Evolutionary conservation across 1,140 invertebrate genomes (phyloP).

Genomic region (Glomeris maerens): DNA sequence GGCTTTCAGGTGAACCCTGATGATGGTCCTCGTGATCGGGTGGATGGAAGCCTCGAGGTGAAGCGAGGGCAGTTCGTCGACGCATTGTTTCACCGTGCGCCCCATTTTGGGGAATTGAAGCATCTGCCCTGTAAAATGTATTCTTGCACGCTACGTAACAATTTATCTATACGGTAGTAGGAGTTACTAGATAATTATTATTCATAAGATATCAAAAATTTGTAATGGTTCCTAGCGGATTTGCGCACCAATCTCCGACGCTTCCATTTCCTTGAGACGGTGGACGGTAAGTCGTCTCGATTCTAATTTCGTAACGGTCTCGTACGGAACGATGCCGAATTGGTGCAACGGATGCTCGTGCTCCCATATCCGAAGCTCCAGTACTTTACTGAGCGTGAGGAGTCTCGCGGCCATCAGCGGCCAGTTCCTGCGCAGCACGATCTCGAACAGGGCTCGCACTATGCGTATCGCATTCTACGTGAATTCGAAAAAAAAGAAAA

Average conservation of each 20-base stretch:
- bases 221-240: not conserved
- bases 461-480: slow-evolving; percentile 77
- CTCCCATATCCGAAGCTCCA: slow-evolving; percentile 79
- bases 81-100: slow-evolving; percentile 61
- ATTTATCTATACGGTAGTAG: too few relatives aligned
- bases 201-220: not conserved
- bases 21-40: slow-evolving; percentile 85
- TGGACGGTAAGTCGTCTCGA: slow-evolving; percentile 54
- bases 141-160: too few relatives aligned
- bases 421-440: slow-evolving; percentile 76
- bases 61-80: slow-evolving; percentile 67
- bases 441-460: slow-evolving; percentile 82
- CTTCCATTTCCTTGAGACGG: slow-evolving; percentile 66
- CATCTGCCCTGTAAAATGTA: slow-evolving; percentile 42
- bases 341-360: slow-evolving; percentile 73
- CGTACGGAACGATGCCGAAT: slow-evolving; percentile 59
- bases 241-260: slow-evolving; percentile 59
- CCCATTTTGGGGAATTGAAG: slow-evolving; percentile 64
- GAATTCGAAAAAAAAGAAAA: too few relatives aligned
- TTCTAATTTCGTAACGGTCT: slow-evolving; percentile 72
- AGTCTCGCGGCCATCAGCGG: slow-evolving; percentile 70
- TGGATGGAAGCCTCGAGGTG: slow-evolving; percentile 71
- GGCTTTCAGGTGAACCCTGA: slow-evolving; percentile 71
- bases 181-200: too few relatives aligned
- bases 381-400: slow-evolving; percentile 66